Evolutionary conservation across 1,140 invertebrate species (phyloP), one percentile per base, ranked within the genome.

Genomic region (Phenacoccus solenopsis): DNA sequence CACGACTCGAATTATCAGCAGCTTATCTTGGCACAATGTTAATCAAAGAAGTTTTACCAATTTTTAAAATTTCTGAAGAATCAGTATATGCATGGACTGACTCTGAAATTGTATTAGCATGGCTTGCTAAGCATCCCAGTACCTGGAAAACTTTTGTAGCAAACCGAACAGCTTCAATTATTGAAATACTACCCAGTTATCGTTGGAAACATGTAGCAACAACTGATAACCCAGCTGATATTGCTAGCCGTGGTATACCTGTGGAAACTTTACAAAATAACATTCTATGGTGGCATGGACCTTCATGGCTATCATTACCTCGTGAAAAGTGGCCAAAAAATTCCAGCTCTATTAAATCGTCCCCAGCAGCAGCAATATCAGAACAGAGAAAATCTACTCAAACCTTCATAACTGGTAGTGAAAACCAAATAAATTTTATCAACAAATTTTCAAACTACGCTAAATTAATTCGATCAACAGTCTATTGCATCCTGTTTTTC

Each of bases 1-100:
- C 79, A 0, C 30, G 78, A 69, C 70, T 80, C 56, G 80, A 81
- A 73, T 72, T 81, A 7, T 75, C 72, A 28, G 79, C 73, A 12
- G 78, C 78, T 5, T 30, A 76, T 20, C 28, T 80, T 16, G 71
- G 76, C 1, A 72, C 73, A 12, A 28, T 70, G 68, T 69, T 76
- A 25, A 4, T 76, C 13, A 13, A 74, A 69, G 16, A 70, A 72
- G 2, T 74, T 73, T 4, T 70, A 70, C 67, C 70, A 67, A 56
- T 71, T n/a, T n/a, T 38, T 9, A 38, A 38, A 9, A 38, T 38
- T n/a, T 10, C 9, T 38, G 32, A 10, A n/a, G 32, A 38, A 9
- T 9, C 9, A 9, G 32, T 38, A 10, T n/a, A n/a, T n/a, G 9
- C n/a, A 38, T 38, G 9, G 9, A 10, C 67, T n/a, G 56, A 70